These are phyloP conservation scores for Scolanthus callimorphus DNA, from an alignment of 92 coral and sea anemone genomes.

Conservation along the genomic window DNA sequence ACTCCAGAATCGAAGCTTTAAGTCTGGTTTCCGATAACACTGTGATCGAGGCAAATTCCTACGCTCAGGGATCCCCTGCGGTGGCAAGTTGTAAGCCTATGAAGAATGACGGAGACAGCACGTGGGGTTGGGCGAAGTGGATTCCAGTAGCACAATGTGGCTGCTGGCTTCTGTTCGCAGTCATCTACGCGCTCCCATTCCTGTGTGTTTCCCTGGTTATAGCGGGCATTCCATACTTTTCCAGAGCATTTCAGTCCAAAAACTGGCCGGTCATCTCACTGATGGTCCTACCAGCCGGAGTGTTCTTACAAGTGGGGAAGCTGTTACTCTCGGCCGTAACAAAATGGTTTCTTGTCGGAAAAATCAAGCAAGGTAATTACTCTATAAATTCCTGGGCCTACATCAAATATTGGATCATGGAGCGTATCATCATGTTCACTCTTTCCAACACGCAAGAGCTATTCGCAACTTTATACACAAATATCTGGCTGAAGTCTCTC, in stretches of 20 bases:
- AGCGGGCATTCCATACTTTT: neutral
- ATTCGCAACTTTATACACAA: slow-evolving; percentile 11
- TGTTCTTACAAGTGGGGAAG: neutral
- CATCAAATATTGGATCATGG: slow-evolving; percentile 7
- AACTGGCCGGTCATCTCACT: neutral
- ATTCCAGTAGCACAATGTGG: slow-evolving; percentile 2
- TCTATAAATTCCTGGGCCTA: slow-evolving; percentile 4
- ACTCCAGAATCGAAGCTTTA: slow-evolving; percentile 7
- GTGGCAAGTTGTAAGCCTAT: neutral
- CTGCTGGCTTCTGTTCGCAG: neutral
- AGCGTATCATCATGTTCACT: neutral
- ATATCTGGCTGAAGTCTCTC: slow-evolving; percentile 8
- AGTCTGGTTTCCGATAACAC: slow-evolving; percentile 10
- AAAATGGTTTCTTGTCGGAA: slow-evolving; percentile 8
- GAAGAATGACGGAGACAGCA: neutral
- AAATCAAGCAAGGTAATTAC: slow-evolving; percentile 1
- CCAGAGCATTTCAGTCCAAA: neutral
- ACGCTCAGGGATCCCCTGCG: slow-evolving; percentile 6
- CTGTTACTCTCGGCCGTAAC: neutral
- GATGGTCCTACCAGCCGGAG: neutral
- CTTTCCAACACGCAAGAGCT: neutral
- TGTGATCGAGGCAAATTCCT: slow-evolving; percentile 6
- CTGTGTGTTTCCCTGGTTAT: neutral
- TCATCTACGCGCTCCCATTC: slow-evolving; percentile 3
- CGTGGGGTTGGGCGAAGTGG: slow-evolving; percentile 6